phyloP scores from a whole-genome alignment of 2,113 vertebrate genomes.

The Isurus oxyrinchus region DNA sequence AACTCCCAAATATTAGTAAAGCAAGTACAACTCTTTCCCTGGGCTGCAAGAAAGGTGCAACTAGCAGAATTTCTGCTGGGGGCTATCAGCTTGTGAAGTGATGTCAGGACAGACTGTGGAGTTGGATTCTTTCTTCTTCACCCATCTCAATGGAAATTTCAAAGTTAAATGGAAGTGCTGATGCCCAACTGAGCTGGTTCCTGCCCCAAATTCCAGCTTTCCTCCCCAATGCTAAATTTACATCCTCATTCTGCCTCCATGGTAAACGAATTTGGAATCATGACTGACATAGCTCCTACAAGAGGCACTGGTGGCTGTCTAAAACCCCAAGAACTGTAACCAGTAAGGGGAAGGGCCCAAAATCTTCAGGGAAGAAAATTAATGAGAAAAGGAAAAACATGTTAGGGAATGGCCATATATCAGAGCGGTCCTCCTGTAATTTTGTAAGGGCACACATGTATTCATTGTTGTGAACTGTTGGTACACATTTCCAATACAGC shows the following conservation, averaged over 20 bases:
- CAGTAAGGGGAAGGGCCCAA: not conserved
- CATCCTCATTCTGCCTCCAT: not conserved
- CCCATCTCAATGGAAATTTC: not conserved
- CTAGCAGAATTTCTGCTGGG: too few species aligned
- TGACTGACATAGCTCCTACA: not conserved
- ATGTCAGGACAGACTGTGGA: not conserved
- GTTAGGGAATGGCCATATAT: not conserved
- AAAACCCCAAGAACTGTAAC: not conserved
- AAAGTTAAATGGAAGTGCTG: not conserved
- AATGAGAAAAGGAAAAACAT: not conserved
- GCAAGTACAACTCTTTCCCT: too few species aligned
- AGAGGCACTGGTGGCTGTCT: not conserved
- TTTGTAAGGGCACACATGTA: not conserved
- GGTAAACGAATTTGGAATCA: not conserved
- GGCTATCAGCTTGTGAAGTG: too few species aligned
- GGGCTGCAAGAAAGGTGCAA: too few species aligned
- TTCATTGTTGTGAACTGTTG: not conserved
- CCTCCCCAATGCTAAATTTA: not conserved
- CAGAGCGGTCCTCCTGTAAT: not conserved
- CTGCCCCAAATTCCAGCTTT: not conserved
- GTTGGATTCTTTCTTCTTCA: not conserved
- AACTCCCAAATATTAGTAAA: too few species aligned
- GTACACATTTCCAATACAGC: not conserved
- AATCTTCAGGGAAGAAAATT: not conserved
- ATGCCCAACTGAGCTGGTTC: not conserved